phyloP scores from a whole-genome alignment of 2,797 vertebrate species.

The Brotogeris chrysoptera region DNA sequence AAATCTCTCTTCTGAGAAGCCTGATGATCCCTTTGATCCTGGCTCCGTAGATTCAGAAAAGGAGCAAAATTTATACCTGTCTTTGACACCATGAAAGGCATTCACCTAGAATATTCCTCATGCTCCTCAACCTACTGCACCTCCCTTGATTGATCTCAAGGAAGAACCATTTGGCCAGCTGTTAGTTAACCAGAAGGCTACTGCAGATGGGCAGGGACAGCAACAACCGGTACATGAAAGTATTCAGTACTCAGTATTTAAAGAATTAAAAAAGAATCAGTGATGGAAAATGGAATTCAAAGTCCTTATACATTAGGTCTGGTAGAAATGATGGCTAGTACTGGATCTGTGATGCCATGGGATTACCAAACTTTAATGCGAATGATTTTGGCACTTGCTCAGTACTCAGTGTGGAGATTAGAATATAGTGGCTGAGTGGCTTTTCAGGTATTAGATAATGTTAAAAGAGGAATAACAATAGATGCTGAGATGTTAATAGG shows the following conservation, averaged over 20 bases:
- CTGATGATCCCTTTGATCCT: background rate
- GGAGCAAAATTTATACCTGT: background rate
- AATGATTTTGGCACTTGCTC: background rate
- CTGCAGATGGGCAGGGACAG: background rate
- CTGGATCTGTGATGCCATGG: background rate
- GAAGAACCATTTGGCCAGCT: background rate
- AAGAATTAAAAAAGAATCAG: background rate
- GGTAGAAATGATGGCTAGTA: background rate
- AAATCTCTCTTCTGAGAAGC: background rate
- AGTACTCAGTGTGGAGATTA: background rate
- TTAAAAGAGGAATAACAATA: background rate
- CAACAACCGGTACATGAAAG: background rate
- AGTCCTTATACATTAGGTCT: background rate
- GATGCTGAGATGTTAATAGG: background rate
- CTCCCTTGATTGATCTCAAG: background rate
- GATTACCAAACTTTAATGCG: background rate
- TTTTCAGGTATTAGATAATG: background rate
- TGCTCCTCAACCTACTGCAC: background rate
- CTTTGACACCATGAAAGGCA: background rate
- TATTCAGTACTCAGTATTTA: background rate
- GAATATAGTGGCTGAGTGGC: background rate
- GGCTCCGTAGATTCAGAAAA: background rate
- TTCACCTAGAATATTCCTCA: background rate
- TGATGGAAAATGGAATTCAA: background rate
- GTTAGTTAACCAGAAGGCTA: background rate